Evolutionary conservation across 2,888 invertebrate genomes (phyloP), one percentile per base, ranked within the genome.

Genomic region (Cosmorhoe ocellata): DNA sequence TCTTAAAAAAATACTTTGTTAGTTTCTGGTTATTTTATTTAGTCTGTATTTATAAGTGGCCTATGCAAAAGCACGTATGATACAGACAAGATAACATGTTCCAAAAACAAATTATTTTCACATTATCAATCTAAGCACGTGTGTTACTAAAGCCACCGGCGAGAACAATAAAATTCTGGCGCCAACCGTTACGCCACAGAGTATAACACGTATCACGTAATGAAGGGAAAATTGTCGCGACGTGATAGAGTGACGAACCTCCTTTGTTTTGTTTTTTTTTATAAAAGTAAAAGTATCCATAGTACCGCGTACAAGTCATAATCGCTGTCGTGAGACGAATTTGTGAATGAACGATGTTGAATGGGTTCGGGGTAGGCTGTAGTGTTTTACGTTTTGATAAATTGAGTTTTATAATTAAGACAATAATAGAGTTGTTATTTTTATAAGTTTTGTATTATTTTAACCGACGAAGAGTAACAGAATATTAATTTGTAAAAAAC

Each of bases 161-260:
- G 67, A 67, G 63, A 65, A 82, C 80, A 83, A 84, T 83, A 83
- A 84, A 81, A 80, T 72, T 75, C 69, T 81, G 89, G 90, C 89
- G 89, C 89, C 89, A 83, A 64, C 55, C 48, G 44, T 65, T 71
- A 77, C 70, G 63, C 65, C 76, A 79, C 77, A 74, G 81, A 84
- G 82, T 84, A 81, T 81, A 71, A 79, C 88, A 88, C 88, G 86
- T 88, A 67, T 76, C 30, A 53, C 54, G 65, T 88, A 90, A 88
- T 89, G 86, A 86, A 76, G 72, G 69, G 75, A 73, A 82, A 87
- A 89, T 87, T 81, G 79, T 77, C 64, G 56, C 70, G 79, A 90
- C 89, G 89, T 90, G 89, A 85, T 71, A 65, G n/a, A n/a, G 68
- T 61, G 63, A 59, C 58, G 56, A 50, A 53, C 55, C 60, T 63